A percentile compares a stretch with the other conserved stretches of the same genome.
These are phyloP conservation scores for Dynastes tityus DNA, from an alignment of 2,888 invertebrate genomes.

Conservation along the genomic window DNA sequence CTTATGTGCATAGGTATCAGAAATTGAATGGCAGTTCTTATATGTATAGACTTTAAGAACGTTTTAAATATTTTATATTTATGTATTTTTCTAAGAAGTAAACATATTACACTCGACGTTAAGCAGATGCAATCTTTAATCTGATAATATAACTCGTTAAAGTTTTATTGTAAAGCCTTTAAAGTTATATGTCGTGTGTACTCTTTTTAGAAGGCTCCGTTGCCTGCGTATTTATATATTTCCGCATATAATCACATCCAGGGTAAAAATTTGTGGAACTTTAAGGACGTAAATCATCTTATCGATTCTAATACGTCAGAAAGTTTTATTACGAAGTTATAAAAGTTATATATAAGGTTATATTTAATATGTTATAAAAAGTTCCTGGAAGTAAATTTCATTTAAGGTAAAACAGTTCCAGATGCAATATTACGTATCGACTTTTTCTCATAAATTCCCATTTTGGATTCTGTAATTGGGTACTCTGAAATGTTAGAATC, in stretches of 20 bases:
- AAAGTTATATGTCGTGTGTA: not conserved
- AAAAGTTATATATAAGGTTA: slow-evolving; percentile 46
- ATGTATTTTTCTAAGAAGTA: not conserved
- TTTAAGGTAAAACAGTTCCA: slow-evolving; percentile 26
- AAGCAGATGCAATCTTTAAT: slow-evolving; percentile 25
- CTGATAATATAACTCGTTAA: slow-evolving; percentile 27
- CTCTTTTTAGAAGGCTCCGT: not conserved
- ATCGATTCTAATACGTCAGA: slow-evolving; percentile 49
- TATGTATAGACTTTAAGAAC: no score
- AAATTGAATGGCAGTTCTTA: no score
- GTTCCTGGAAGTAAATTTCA: slow-evolving; percentile 34
- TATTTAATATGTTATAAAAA: slow-evolving; percentile 42
- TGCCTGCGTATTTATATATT: slow-evolving; percentile 22
- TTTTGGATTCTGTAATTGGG: slow-evolving; percentile 10
- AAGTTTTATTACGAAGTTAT: slow-evolving; percentile 49
- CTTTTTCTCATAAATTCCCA: slow-evolving; percentile 20
- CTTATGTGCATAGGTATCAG: no score
- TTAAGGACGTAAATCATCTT: slow-evolving; percentile 48
- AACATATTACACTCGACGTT: slow-evolving; percentile 9
- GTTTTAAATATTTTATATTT: not conserved
- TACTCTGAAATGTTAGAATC: slow-evolving; percentile 3
- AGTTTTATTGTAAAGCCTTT: slow-evolving; percentile 31
- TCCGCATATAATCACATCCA: slow-evolving; percentile 35
- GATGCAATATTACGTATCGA: slow-evolving; percentile 18
- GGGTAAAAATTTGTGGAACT: slow-evolving; percentile 36